Base-by-base conservation (phyloP, 2,888 invertebrate genomes). In the Pyrrhosoma nymphula region DNA sequence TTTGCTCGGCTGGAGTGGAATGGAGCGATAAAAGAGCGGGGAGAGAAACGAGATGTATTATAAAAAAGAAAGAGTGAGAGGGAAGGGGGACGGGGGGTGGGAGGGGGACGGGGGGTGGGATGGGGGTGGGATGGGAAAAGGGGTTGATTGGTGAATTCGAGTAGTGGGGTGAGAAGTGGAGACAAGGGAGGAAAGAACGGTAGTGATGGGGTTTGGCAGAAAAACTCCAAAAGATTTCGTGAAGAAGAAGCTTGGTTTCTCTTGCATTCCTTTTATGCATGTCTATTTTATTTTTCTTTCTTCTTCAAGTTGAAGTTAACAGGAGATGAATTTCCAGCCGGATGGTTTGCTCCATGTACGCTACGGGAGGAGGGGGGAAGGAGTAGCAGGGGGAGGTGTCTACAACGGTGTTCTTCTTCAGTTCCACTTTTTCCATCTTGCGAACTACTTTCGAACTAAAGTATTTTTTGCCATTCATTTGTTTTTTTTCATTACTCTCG, bases 141-240 rank as follows among this genome's bases (percentile, higher is more conserved):
- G 63, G 63, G 63, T 93, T 93, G 93, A 93, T 93, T 93, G 93
- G 93, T 39, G 93, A 93, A 82, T 35, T 35, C 47, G 47, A 89
- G 47, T n/a, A 26, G 89, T 56, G 0, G 88, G 16, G 60, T 30
- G 35, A 63, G 91, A 39, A 30, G 56, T 10, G 69, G 47, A 55
- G 63, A 93, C n/a, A 12, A 56, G 55, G 55, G 47, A 69, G 47
- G 60, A 20, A 4, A 20, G 60, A 60, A 12, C 10, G 16, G 60
- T 60, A 12, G 56, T 12, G 60, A 12, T 16, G 39, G 69, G 39
- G 69, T 69, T 93, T 63, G 47, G 23, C 26, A 14, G 75, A 75
- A 69, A 69, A 93, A 91, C 69, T n/a, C n/a, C n/a, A n/a, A n/a
- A 30, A 82, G 35, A 82, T 26, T 35, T 82, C 82, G 16, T 3